Evolutionary conservation across 2,888 invertebrate species (phyloP).

Genomic region (Craniophora ligustri): DNA sequence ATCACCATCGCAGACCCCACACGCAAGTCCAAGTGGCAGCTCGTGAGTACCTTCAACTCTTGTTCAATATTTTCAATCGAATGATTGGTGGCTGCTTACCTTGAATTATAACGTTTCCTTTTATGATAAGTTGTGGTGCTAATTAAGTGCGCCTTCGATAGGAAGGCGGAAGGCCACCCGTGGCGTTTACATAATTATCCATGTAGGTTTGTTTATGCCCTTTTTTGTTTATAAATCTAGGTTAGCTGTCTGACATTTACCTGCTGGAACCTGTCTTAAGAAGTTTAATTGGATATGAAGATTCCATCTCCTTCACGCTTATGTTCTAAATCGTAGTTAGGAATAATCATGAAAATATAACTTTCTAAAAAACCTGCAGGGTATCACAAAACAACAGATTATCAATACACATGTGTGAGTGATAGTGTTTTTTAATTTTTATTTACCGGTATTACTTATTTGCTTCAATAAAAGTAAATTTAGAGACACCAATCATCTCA

Average conservation of each 20-base stretch:
- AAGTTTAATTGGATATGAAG: background rate
- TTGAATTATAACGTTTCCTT: slow-evolving; percentile 82
- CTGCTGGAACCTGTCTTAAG: background rate
- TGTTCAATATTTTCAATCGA: slow-evolving; percentile 49
- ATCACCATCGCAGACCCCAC: slow-evolving; percentile 93
- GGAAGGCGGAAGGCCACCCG: slow-evolving; percentile 80
- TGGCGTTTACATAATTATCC: slow-evolving; percentile 55
- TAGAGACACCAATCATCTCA: too few relatives aligned
- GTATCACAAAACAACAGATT: too few relatives aligned
- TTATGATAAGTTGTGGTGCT: slow-evolving; percentile 74
- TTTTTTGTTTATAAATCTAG: slow-evolving; percentile 29
- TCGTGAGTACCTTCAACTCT: slow-evolving; percentile 88
- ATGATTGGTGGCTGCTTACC: slow-evolving; percentile 70
- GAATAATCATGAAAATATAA: too few relatives aligned
- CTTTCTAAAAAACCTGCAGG: background rate
- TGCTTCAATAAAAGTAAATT: too few relatives aligned
- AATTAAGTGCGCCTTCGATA: slow-evolving; percentile 75
- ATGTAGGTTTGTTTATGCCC: slow-evolving; percentile 57
- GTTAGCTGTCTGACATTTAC: slow-evolving; percentile 13
- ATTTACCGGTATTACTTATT: too few relatives aligned
- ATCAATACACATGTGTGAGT: too few relatives aligned
- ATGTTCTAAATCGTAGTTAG: background rate
- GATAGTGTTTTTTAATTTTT: too few relatives aligned
- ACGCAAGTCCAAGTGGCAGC: slow-evolving; percentile 96
- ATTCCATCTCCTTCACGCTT: background rate